Percentiles rank a stretch among this genome's conserved stretches.
Conservation (phyloP, 2,888 invertebrate species). For the Nymphalis c-album region DNA sequence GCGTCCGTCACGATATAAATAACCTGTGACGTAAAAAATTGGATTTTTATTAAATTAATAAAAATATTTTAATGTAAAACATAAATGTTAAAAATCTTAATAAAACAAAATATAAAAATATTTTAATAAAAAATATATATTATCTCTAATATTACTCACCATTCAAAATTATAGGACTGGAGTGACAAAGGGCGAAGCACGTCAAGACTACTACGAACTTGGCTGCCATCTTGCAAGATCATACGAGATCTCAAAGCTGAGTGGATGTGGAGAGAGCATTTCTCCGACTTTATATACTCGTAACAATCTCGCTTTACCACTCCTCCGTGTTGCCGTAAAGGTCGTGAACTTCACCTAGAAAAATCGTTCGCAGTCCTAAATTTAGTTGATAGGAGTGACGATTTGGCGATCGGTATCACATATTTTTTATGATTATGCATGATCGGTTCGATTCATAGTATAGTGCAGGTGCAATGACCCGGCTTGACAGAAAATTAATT, state of each 20-base stretch:
- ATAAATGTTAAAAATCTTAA: no score
- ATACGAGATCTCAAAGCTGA: conserved; percentile 57
- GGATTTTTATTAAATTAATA: no score
- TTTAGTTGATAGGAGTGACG: conserved; percentile 55
- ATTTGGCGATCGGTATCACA: conserved; percentile 35
- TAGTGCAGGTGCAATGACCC: conserved; percentile 47
- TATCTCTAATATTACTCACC: conserved; percentile 52
- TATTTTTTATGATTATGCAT: conserved; percentile 35
- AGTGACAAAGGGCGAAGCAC: conserved; percentile 61
- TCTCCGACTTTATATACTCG: conserved; percentile 73
- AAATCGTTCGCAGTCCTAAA: conserved; percentile 62
- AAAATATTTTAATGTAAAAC: no score
- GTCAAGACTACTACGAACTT: conserved; percentile 65
- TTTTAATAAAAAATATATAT: no score
- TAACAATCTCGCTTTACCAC: conserved; percentile 51
- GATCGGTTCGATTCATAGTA: conserved; percentile 22
- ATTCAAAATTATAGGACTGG: conserved; percentile 63
- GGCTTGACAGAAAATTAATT: not conserved
- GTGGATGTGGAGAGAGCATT: conserved; percentile 78
- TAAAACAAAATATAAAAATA: no score
- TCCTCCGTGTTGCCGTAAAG: conserved; percentile 60
- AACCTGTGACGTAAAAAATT: conserved; percentile 46
- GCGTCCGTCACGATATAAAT: conserved; percentile 64
- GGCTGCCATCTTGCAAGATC: conserved; percentile 60
- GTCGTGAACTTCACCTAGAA: conserved; percentile 73